These are phyloP conservation scores for Drosophila parthenogenetica DNA, from an alignment of 2,888 invertebrate genomes.

Conservation along the genomic window DNA sequence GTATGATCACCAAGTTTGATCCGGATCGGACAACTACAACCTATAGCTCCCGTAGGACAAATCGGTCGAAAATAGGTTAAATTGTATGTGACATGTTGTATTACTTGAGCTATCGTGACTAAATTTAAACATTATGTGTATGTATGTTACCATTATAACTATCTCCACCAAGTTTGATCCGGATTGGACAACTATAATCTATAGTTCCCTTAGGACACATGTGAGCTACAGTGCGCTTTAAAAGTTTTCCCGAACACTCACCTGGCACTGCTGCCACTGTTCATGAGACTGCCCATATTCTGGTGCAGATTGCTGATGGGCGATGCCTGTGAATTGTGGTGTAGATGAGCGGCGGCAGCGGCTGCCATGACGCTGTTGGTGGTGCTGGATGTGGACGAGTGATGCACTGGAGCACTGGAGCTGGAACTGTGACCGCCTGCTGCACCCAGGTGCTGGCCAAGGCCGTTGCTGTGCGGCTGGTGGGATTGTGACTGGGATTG, in stretches of 20 bases:
- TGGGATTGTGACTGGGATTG: constrained; percentile 63
- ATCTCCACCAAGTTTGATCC: no score
- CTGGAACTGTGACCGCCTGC: constrained; percentile 43
- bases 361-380: constrained; percentile 80
- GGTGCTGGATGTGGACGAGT: constrained; percentile 74
- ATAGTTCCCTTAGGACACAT: no score
- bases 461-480: constrained; percentile 71
- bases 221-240: no score
- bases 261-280: constrained; percentile 85
- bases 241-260: constrained; percentile 45
- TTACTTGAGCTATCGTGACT: no score
- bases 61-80: no score
- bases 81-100: no score
- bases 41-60: no score
- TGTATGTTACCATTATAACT: no score
- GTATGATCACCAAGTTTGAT: no score
- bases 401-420: constrained; percentile 62
- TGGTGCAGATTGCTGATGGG: constrained; percentile 85
- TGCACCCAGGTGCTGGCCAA: constrained; percentile 56
- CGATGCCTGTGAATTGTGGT: constrained; percentile 83
- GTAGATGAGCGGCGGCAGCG: constrained; percentile 82
- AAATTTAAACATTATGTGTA: no score
- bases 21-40: no score
- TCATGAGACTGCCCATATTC: constrained; percentile 85
- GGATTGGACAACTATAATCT: no score